Conservation (phyloP, 1,140 invertebrate species). For the Formica selysi region DNA sequence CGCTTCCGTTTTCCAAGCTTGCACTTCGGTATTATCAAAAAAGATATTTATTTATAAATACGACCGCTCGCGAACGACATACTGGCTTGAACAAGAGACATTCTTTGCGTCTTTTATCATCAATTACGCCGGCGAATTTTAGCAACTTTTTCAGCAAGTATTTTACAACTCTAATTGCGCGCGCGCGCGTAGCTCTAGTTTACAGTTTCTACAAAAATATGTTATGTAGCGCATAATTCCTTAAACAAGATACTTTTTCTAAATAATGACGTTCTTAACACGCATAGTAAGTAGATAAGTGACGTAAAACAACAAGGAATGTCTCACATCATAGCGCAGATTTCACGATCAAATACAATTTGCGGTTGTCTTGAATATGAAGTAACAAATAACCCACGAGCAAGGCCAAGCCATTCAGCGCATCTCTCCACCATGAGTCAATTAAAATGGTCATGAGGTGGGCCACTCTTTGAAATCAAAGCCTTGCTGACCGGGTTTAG, state of each 20-base stretch:
- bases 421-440: constrained; percentile 83
- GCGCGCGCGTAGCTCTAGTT: neutral
- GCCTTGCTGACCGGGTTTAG: constrained; percentile 87
- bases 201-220: constrained; percentile 30
- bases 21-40: constrained; percentile 33
- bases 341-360: constrained; percentile 56
- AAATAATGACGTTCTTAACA: constrained; percentile 5
- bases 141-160: neutral
- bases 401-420: constrained; percentile 84
- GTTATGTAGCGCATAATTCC: neutral
- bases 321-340: constrained; percentile 58
- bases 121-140: neutral
- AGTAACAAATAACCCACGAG: constrained; percentile 81
- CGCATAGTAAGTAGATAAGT: neutral
- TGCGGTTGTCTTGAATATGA: constrained; percentile 56
- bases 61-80: constrained; percentile 71
- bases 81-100: constrained; percentile 62
- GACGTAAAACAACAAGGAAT: constrained; percentile 52
- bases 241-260: constrained; percentile 25
- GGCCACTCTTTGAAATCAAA: constrained; percentile 89
- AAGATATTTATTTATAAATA: constrained; percentile 18
- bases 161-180: constrained; percentile 21
- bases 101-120: constrained; percentile 37
- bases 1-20: constrained; percentile 58
- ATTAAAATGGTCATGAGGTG: constrained; percentile 88